Evolutionary conservation across 2,888 invertebrate species (phyloP).

Genomic region (Diarsia rubi): DNA sequence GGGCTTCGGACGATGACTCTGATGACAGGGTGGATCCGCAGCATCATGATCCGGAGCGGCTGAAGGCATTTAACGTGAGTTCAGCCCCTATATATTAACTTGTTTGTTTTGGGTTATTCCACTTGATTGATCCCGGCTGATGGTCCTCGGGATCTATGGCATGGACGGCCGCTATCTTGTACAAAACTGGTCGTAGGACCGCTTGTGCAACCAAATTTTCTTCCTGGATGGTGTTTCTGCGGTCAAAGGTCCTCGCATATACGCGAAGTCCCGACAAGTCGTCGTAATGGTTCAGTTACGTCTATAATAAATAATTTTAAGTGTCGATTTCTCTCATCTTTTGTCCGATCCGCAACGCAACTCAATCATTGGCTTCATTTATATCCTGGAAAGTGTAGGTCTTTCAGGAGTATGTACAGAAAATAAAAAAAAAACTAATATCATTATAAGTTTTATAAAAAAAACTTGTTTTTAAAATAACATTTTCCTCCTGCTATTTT

Average conservation of each 20-base stretch:
- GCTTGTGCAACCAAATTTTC: neutral
- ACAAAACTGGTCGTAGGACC: neutral
- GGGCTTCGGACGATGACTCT: constrained; percentile 95
- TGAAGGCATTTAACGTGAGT: constrained; percentile 98
- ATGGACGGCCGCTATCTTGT: neutral
- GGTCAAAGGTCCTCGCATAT: neutral
- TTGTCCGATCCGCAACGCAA: neutral
- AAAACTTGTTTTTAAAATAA: neutral
- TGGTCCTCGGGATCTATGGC: neutral
- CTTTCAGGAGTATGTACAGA: neutral
- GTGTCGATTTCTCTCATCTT: neutral
- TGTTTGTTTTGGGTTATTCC: neutral
- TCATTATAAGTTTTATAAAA: neutral
- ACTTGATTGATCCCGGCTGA: neutral
- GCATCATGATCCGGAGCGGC: constrained; percentile 97
- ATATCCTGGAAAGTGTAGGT: neutral
- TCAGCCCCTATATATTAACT: neutral
- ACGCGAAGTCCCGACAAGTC: neutral
- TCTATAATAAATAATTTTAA: neutral
- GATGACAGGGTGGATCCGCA: constrained; percentile 97
- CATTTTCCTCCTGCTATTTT: constrained; percentile 10
- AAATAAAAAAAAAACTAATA: neutral
- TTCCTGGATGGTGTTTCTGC: neutral
- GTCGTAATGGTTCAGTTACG: neutral
- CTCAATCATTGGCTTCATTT: neutral